Conservation (phyloP, 23 tunicate species). For the Oikopleura vanhoeffeni region DNA sequence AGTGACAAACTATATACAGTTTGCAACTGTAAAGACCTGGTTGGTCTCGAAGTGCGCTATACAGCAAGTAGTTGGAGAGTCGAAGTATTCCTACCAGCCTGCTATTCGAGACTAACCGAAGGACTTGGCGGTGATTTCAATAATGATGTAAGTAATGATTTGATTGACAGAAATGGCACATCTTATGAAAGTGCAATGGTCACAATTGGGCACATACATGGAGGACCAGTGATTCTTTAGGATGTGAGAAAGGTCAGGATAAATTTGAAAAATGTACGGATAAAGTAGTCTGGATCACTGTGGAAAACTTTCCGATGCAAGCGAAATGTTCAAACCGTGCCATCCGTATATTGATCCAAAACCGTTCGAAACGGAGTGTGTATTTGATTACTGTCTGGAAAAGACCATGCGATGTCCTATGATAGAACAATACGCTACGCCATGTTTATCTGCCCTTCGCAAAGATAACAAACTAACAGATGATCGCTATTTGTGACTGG, state of each 20-base stretch:
- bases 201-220: slow-evolving; percentile 10
- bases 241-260: slow-evolving; percentile 14
- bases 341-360: not conserved
- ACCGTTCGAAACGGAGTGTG: slow-evolving; percentile 14
- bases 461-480: too few species aligned
- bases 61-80: not conserved
- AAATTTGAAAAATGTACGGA: slow-evolving; percentile 11
- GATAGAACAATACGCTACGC: not conserved
- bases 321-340: slow-evolving; percentile 18
- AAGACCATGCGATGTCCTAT: not conserved
- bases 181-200: not conserved
- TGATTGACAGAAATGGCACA: not conserved
- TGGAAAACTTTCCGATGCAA: not conserved
- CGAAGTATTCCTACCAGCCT: not conserved
- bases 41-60: not conserved
- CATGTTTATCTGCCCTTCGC: too few species aligned
- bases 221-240: not conserved
- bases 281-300: slow-evolving; percentile 14
- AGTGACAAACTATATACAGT: not conserved
- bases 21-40: not conserved
- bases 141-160: slow-evolving; percentile 4
- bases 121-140: slow-evolving; percentile 26
- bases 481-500: slow-evolving; percentile 16
- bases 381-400: slow-evolving; percentile 20
- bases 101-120: not conserved